Percentiles rank a stretch among this genome's conserved stretches.
These are phyloP conservation scores for Scomber japonicus DNA, from an alignment of 2,113 vertebrate genomes.

Conservation along the genomic window DNA sequence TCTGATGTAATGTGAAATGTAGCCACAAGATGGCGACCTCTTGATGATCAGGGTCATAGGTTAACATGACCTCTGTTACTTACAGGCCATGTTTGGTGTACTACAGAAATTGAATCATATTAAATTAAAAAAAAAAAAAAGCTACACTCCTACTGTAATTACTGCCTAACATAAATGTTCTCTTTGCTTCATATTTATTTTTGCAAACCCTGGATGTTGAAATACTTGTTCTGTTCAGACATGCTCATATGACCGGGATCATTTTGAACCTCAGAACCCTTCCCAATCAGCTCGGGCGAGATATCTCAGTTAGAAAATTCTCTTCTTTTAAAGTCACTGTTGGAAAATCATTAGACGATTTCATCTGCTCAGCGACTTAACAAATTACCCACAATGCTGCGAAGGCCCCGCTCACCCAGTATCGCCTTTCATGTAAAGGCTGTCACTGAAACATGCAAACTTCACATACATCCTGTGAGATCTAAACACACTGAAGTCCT, in stretches of 20 bases:
- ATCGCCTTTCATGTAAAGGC: constrained; percentile 74
- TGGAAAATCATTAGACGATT: constrained; percentile 77
- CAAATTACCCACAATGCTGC: constrained; percentile 55
- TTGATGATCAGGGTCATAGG: neutral
- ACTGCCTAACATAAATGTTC: neutral
- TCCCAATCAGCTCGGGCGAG: constrained; percentile 3
- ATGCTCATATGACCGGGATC: neutral
- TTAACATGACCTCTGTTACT: constrained; percentile 5
- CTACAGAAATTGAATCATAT: neutral
- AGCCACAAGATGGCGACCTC: constrained; percentile 54
- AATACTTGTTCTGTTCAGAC: neutral
- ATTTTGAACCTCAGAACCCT: constrained; percentile 11
- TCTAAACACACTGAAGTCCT: constrained; percentile 76
- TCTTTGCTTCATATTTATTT: neutral
- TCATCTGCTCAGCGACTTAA: constrained; percentile 59
- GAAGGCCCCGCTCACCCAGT: constrained; percentile 41
- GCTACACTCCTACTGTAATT: neutral
- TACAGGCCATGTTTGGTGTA: neutral
- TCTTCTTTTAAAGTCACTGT: constrained; percentile 26
- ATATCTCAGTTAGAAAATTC: constrained; percentile 10
- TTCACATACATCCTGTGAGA: constrained; percentile 77
- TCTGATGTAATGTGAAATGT: constrained; percentile 19
- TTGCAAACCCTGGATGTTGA: neutral
- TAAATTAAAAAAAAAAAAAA: neutral
- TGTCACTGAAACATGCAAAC: constrained; percentile 76